Percentiles rank a stretch among this genome's conserved stretches.
Conservation (phyloP, 2,797 vertebrate genomes). For the Cercopithecus diana region DNA sequence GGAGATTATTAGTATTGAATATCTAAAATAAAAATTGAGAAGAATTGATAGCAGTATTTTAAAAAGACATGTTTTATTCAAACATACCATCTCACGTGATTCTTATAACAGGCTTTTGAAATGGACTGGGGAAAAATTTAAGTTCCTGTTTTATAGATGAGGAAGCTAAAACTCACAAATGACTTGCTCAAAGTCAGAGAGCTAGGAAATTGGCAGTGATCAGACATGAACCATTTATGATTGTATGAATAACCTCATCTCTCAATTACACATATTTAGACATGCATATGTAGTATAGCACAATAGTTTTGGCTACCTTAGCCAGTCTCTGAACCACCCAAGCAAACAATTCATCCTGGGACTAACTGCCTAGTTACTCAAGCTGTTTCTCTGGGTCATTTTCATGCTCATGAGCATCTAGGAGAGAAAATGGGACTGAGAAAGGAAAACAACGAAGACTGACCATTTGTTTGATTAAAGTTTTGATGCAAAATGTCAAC, state of each 20-base stretch:
- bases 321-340: neutral
- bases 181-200: neutral
- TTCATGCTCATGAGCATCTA: neutral
- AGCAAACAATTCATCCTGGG: neutral
- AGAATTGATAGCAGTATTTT: constrained; percentile 8
- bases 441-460: neutral
- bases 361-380: neutral
- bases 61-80: neutral
- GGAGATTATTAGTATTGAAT: neutral
- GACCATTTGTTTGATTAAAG: neutral
- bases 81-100: neutral
- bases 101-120: neutral
- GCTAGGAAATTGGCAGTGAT: neutral
- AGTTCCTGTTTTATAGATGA: neutral
- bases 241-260: neutral
- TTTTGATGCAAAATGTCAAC: neutral
- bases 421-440: neutral
- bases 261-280: neutral
- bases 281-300: neutral
- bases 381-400: neutral
- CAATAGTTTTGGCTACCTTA: neutral
- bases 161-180: neutral
- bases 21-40: constrained; percentile 24
- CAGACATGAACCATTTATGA: neutral
- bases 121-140: neutral